Evolutionary conservation across 2,113 vertebrate species (phyloP).

Genomic region (Erythrocercus mccallii): DNA sequence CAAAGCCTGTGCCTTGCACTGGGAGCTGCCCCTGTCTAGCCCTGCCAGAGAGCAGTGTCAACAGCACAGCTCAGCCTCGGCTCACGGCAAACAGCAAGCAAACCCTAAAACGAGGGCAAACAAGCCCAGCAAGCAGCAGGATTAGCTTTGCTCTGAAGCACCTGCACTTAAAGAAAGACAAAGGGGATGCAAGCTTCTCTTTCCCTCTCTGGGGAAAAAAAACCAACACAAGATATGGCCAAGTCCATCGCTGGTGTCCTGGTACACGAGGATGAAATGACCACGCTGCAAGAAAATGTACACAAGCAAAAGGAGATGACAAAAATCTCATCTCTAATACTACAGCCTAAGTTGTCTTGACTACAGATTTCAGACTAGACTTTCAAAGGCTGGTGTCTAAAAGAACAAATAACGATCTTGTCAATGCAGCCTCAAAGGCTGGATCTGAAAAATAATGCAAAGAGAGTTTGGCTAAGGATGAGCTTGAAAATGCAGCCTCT

Average conservation of each 20-base stretch:
- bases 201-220: neutral
- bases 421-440: neutral
- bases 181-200: neutral
- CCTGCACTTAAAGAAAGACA: neutral
- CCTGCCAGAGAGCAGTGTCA: neutral
- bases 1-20: neutral
- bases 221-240: neutral
- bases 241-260: neutral
- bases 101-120: constrained; percentile 14
- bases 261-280: neutral
- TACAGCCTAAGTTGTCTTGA: neutral
- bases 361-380: neutral
- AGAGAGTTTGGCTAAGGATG: neutral
- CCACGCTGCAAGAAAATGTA: neutral
- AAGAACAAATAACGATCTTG: neutral
- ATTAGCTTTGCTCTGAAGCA: neutral
- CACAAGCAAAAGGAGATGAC: neutral
- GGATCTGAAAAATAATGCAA: neutral
- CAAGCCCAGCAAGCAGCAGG: neutral
- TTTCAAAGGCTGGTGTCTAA: neutral
- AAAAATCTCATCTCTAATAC: neutral
- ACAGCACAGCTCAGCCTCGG: neutral
- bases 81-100: neutral
- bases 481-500: neutral
- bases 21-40: neutral